These are phyloP conservation scores for Polydrusus tereticollis DNA, from an alignment of 2,888 invertebrate species.

Conservation along the genomic window DNA sequence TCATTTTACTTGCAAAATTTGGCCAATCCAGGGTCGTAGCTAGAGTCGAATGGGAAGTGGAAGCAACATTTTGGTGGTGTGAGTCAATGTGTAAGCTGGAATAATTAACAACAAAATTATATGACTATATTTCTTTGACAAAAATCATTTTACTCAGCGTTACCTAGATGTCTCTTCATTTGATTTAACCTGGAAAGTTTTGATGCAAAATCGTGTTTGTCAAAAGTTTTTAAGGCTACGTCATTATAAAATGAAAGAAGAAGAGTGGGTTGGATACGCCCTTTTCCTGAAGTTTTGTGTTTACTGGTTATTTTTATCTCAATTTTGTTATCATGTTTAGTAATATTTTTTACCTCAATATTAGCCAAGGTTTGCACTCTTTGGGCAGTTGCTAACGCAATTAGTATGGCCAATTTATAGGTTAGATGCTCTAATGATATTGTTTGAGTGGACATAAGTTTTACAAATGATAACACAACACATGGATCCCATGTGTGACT, in stretches of 20 bases:
- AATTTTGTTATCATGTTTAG: not conserved
- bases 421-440: not conserved
- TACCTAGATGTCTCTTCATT: no score
- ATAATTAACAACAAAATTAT: no score
- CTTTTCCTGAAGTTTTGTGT: conserved; percentile 16
- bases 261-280: conserved; percentile 26
- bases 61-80: no score
- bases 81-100: no score
- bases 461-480: not conserved
- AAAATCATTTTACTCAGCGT: no score
- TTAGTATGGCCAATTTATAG: not conserved
- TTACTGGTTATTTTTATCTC: conserved; percentile 26
- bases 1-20: no score
- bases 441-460: not conserved
- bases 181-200: no score
- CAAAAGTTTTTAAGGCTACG: no score
- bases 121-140: no score
- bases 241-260: conserved; percentile 36
- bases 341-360: conserved; percentile 22
- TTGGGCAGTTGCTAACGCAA: conserved; percentile 30
- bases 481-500: conserved; percentile 3
- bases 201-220: no score
- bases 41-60: no score
- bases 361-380: conserved; percentile 2
- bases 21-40: no score